These are phyloP conservation scores for Malacoraja senta DNA, from an alignment of 2,797 vertebrate genomes.

Conservation along the genomic window DNA sequence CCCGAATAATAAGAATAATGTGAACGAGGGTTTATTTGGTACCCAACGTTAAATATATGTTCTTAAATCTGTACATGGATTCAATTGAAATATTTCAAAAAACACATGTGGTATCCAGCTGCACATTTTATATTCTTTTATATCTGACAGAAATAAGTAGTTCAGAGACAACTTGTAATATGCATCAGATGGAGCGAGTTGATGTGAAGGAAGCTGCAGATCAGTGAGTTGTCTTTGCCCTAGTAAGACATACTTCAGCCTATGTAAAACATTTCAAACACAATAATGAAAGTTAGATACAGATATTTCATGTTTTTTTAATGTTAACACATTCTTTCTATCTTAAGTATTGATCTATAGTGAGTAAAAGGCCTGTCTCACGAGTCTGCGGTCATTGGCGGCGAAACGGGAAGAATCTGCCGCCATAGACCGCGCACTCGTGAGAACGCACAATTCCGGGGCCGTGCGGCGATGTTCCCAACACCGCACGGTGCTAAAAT, in stretches of 20 bases:
- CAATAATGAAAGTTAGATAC: background rate
- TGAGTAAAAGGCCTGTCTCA: no score
- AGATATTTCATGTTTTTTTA: background rate
- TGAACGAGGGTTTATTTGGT: background rate
- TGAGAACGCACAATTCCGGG: no score
- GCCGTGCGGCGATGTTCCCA: no score
- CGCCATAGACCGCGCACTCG: no score
- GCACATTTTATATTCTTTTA: background rate
- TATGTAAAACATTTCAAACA: background rate
- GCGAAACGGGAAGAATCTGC: no score
- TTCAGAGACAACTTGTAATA: background rate
- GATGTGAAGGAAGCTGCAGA: background rate
- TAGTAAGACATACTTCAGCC: background rate
- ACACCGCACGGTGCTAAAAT: no score
- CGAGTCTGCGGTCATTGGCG: no score
- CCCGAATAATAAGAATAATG: no score
- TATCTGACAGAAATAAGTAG: background rate
- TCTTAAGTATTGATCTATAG: background rate
- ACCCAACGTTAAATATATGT: background rate
- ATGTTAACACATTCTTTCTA: background rate
- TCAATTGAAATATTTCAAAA: background rate
- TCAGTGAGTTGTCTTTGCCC: slow-evolving; percentile 7
- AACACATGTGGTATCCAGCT: background rate
- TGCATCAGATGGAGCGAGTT: background rate
- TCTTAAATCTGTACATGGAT: no score